phyloP scores from a whole-genome alignment of 2,888 invertebrate species.

The Caenorhabditis parvicauda region DNA sequence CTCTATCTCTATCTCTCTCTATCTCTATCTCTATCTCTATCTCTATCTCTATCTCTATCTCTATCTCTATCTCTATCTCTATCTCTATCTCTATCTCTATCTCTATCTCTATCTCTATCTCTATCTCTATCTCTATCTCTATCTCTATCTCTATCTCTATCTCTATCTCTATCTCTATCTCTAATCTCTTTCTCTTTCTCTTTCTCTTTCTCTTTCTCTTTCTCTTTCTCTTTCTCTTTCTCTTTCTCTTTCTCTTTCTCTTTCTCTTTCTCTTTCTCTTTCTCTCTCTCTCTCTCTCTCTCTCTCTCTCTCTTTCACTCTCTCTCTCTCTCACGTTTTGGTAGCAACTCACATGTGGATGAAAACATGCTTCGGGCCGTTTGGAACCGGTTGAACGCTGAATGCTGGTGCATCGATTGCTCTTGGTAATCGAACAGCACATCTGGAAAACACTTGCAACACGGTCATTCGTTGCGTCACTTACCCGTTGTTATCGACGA shows the following conservation, averaged over 20 bases:
- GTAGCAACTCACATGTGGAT: slow-evolving; percentile 55
- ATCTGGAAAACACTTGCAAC: slow-evolving; percentile 48
- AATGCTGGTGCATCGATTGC: slow-evolving; percentile 60
- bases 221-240: neutral
- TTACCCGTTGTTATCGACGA: slow-evolving; percentile 58
- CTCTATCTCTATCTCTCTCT: no score
- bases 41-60: no score
- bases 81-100: no score
- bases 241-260: neutral
- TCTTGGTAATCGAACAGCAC: slow-evolving; percentile 54
- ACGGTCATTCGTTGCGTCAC: no score
- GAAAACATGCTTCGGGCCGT: slow-evolving; percentile 59
- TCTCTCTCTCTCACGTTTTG: neutral
- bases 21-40: no score
- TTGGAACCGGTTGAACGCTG: slow-evolving; percentile 34
- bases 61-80: no score
- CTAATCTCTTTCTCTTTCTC: slow-evolving; percentile 1
- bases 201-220: slow-evolving; percentile 3
- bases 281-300: neutral
- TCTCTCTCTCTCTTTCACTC: slow-evolving; percentile 4
- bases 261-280: neutral
- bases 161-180: neutral
- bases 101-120: no score
- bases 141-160: neutral
- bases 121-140: slow-evolving; percentile 1